Evolutionary conservation across 2,888 invertebrate genomes (phyloP).

Genomic region (Lampropteryx suffumata): DNA sequence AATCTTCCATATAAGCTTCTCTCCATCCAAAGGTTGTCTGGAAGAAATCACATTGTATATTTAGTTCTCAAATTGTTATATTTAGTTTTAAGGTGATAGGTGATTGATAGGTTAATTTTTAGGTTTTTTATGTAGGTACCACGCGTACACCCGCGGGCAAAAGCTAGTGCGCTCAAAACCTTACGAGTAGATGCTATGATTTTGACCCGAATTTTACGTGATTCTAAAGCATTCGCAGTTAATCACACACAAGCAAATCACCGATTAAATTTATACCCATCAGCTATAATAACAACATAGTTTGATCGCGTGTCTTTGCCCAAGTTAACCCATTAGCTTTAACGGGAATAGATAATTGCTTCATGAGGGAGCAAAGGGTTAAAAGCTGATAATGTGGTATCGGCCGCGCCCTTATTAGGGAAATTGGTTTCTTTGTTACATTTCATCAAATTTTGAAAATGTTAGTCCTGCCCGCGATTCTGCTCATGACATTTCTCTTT

Average conservation of each 20-base stretch:
- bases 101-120: no score
- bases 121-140: no score
- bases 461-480: no score
- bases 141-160: no score
- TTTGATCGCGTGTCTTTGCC: conserved; percentile 64
- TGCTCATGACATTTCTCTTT: no score
- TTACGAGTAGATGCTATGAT: no score
- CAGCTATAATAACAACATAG: conserved; percentile 31
- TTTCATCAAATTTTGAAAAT: not conserved
- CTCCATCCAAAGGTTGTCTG: no score
- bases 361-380: conserved; percentile 62
- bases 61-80: no score
- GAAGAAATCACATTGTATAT: no score
- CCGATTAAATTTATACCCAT: conserved; percentile 26
- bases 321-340: conserved; percentile 64
- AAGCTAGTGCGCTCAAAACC: no score
- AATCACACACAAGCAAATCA: conserved; percentile 25
- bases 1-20: no score
- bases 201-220: not conserved
- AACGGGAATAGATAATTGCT: conserved; percentile 70
- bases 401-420: conserved; percentile 47
- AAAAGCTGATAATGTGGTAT: conserved; percentile 61
- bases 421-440: conserved; percentile 24
- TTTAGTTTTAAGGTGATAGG: no score
- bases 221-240: conserved; percentile 27